These are phyloP conservation scores for Zaprionus ghesquierei DNA, from an alignment of 1,140 invertebrate species.

Conservation along the genomic window DNA sequence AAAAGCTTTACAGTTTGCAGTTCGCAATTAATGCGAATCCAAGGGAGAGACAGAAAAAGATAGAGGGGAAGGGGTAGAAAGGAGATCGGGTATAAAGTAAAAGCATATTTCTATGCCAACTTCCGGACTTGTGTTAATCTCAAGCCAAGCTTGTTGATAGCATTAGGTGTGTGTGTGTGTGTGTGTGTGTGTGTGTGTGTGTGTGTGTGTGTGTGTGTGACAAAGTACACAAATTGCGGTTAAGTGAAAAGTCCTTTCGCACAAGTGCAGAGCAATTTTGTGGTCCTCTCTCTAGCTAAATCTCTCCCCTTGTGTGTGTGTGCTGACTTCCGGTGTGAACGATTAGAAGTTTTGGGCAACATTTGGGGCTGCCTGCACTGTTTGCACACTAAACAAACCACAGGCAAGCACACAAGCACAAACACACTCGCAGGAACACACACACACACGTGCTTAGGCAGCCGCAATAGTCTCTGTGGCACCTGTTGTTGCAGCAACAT, in stretches of 20 bases:
- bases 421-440: not conserved
- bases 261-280: slow-evolving; percentile 4
- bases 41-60: not conserved
- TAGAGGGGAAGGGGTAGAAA: not conserved
- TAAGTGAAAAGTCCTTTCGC: slow-evolving; percentile 47
- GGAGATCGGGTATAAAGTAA: not conserved
- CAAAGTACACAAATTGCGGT: slow-evolving; percentile 47
- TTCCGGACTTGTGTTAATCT: slow-evolving; percentile 11
- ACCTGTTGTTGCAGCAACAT: slow-evolving; percentile 48
- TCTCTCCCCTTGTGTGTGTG: slow-evolving; percentile 21
- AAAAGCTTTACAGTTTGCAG: slow-evolving; percentile 36
- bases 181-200: slow-evolving; percentile 46
- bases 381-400: slow-evolving; percentile 6
- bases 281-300: not conserved
- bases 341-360: slow-evolving; percentile 50
- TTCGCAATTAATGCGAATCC: slow-evolving; percentile 25
- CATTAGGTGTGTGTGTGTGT: slow-evolving; percentile 28
- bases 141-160: slow-evolving; percentile 34
- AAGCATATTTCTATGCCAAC: not conserved
- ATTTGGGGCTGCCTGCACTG: slow-evolving; percentile 12
- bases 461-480: slow-evolving; percentile 34
- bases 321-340: slow-evolving; percentile 20
- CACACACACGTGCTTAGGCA: slow-evolving; percentile 39
- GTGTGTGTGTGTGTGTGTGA: slow-evolving; percentile 39
- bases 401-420: not conserved